Percentiles rank a stretch among this genome's conserved stretches.
Evolutionary conservation across 2,113 vertebrate genomes (phyloP).

Genomic region (Pavo muticus): DNA sequence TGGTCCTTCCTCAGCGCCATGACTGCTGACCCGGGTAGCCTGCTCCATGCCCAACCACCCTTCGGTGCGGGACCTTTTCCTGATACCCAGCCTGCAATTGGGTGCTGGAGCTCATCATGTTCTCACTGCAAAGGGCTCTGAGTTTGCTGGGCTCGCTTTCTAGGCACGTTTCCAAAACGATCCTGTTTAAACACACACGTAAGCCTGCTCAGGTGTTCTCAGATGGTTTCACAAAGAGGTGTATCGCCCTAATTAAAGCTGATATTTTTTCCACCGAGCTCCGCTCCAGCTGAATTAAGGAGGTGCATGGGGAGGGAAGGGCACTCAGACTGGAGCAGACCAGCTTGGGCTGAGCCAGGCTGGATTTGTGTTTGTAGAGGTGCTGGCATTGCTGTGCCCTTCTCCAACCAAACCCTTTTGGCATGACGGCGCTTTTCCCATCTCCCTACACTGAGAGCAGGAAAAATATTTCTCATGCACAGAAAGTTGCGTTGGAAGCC

Average conservation of each 20-base stretch:
- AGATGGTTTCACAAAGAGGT: not conserved
- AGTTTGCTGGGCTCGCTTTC: not conserved
- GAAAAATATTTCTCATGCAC: not conserved
- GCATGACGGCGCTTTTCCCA: not conserved
- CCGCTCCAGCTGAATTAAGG: no score
- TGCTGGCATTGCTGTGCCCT: not conserved
- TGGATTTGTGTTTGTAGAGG: not conserved
- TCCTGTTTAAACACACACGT: not conserved
- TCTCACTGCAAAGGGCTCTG: not conserved
- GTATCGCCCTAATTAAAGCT: not conserved
- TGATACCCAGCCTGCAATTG: no score
- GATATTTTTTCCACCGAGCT: not conserved
- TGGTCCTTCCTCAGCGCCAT: not conserved
- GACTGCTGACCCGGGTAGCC: no score
- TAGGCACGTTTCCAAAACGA: not conserved
- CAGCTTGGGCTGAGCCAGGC: not conserved
- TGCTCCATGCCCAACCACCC: no score
- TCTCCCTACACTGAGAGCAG: not conserved
- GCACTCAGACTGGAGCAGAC: not conserved
- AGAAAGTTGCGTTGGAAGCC: constrained; percentile 41
- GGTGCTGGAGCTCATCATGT: fast-evolving
- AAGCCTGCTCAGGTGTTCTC: not conserved
- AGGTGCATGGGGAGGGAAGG: not conserved
- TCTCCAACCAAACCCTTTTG: not conserved
- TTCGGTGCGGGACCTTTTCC: no score